A percentile compares a stretch with the other conserved stretches of the same genome.
Conservation (phyloP, 2,113 vertebrate genomes). For the Micronisus gabar region DNA sequence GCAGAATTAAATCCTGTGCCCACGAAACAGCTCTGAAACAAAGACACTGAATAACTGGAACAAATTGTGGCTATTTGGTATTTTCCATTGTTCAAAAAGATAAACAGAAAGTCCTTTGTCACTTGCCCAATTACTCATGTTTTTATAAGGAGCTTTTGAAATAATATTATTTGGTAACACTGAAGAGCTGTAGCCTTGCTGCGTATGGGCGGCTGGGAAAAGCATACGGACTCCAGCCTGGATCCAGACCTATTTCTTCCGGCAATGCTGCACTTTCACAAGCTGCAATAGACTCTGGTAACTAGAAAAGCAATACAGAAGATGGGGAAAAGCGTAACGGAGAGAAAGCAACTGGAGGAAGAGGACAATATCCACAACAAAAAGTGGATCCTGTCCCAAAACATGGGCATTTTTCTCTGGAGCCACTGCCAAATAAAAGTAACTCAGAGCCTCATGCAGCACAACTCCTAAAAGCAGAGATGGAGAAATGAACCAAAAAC, state of each 20-base stretch:
- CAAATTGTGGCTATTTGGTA: neutral
- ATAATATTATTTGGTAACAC: neutral
- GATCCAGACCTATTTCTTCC: accelerated
- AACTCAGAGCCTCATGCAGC: neutral
- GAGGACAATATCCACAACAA: neutral
- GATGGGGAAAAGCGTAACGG: accelerated
- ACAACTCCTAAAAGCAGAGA: neutral
- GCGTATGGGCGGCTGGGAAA: neutral
- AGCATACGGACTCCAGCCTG: neutral
- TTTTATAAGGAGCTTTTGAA: conserved; percentile 20
- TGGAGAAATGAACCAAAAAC: neutral
- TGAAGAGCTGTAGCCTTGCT: neutral
- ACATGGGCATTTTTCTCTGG: neutral
- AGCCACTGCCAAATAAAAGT: neutral
- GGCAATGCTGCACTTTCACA: neutral
- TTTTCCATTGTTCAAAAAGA: conserved; percentile 35
- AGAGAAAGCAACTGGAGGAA: neutral
- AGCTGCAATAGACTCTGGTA: neutral
- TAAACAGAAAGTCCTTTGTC: conserved; percentile 38
- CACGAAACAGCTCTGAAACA: neutral
- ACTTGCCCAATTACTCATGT: neutral
- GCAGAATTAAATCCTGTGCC: neutral
- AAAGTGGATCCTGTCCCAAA: neutral
- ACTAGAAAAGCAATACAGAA: neutral
- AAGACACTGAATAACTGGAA: conserved; percentile 26